phyloP scores from a whole-genome alignment of 1,140 invertebrate genomes.

The Musca vetustissima region DNA sequence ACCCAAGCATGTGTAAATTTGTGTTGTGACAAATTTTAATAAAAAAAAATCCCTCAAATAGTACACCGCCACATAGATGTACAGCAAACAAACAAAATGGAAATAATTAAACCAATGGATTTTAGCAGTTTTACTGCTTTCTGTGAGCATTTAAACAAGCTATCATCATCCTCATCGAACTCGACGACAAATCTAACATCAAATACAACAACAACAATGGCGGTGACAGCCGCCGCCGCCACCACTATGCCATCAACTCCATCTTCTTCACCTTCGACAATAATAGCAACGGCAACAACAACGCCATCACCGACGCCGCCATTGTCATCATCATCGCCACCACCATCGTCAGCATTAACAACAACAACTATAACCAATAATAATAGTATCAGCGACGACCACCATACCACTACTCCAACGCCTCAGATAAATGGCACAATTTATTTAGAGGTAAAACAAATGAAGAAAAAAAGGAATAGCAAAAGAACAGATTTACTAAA shows the following conservation, averaged over 20 bases:
- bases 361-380: no score
- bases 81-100: constrained; percentile 35
- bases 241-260: constrained; percentile 32
- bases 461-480: no score
- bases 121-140: constrained; percentile 54
- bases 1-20: no score
- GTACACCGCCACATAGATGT: no score
- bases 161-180: constrained; percentile 39
- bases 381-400: constrained; percentile 29
- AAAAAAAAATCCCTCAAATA: no score
- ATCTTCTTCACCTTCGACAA: constrained; percentile 11
- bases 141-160: constrained; percentile 54
- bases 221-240: constrained; percentile 35
- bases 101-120: constrained; percentile 56
- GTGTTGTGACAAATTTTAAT: no score
- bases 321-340: constrained; percentile 33
- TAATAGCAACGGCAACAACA: constrained; percentile 30
- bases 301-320: constrained; percentile 32
- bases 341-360: constrained; percentile 34
- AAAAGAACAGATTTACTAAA: no score
- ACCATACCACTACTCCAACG: constrained; percentile 14
- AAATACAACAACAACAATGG: constrained; percentile 28
- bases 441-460: constrained; percentile 23
- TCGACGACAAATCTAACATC: constrained; percentile 30
- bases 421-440: constrained; percentile 18